Evolutionary conservation across 2,888 invertebrate genomes (phyloP).

Genomic region (Octodonta nipae): DNA sequence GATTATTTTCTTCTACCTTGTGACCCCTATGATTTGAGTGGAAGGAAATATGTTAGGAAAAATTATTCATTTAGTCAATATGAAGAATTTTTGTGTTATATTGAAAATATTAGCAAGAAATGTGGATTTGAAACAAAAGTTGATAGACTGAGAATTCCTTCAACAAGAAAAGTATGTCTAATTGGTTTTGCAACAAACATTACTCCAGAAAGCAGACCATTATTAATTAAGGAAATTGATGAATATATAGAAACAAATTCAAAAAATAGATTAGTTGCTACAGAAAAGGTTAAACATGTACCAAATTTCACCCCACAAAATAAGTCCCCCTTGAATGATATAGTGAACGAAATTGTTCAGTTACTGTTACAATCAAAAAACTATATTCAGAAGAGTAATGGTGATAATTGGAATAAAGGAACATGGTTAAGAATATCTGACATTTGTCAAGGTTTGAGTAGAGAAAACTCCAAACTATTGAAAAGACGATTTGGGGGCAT

Average conservation of each 20-base stretch:
- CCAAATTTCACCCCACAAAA: constrained; percentile 78
- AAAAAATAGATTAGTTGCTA: constrained; percentile 41
- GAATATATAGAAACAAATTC: constrained; percentile 13
- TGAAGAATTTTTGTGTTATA: constrained; percentile 55
- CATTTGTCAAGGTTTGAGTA: constrained; percentile 45
- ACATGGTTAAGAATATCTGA: constrained; percentile 45
- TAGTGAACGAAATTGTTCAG: constrained; percentile 50
- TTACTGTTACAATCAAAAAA: constrained; percentile 41
- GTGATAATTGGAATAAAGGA: constrained; percentile 51
- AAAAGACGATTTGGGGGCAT: constrained; percentile 80
- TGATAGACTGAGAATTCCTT: constrained; percentile 89
- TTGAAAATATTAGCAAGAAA: constrained; percentile 43
- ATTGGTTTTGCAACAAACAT: constrained; percentile 41
- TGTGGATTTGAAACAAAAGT: constrained; percentile 62
- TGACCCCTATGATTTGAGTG: constrained; percentile 83
- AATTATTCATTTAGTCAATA: constrained; percentile 65
- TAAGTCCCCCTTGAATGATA: constrained; percentile 44
- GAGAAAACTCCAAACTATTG: constrained; percentile 47
- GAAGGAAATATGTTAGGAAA: constrained; percentile 63
- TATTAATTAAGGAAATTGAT: too few relatives aligned
- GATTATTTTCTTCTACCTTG: constrained; percentile 88
- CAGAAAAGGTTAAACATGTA: constrained; percentile 55
- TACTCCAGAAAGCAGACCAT: constrained; percentile 5
- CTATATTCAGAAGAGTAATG: constrained; percentile 21
- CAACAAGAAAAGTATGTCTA: constrained; percentile 80